phyloP scores from a whole-genome alignment of 2,113 vertebrate species.

The Gobiocypris rarus region DNA sequence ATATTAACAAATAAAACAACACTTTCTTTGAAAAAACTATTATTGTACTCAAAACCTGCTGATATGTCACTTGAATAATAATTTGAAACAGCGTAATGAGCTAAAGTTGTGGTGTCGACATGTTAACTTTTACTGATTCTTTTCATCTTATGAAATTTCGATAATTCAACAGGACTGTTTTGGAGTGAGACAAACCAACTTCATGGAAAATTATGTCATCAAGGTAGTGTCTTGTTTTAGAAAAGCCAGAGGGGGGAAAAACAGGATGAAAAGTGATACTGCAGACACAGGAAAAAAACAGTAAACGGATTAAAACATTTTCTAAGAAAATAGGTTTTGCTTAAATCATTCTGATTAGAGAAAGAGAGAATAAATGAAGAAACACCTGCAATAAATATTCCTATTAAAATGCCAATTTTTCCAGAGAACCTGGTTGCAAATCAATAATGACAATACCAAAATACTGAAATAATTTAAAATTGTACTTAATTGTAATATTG shows the following conservation, averaged over 20 bases:
- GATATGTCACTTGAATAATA: no score
- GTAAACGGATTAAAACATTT: not conserved
- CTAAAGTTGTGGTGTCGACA: not conserved
- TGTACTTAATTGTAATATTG: no score
- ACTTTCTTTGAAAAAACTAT: no score
- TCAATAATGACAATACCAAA: no score
- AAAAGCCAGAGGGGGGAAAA: not conserved
- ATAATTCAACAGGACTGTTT: not conserved
- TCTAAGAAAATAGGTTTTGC: not conserved
- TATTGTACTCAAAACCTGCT: no score
- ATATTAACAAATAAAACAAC: no score
- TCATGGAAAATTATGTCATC: not conserved
- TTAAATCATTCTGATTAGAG: not conserved
- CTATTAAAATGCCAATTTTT: no score
- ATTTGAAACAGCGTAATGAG: no score
- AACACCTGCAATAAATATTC: not conserved
- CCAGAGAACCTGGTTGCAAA: not conserved
- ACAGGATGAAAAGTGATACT: not conserved
- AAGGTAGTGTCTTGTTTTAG: not conserved
- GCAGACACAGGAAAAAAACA: not conserved
- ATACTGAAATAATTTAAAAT: no score
- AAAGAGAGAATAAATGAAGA: not conserved
- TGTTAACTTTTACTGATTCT: not conserved
- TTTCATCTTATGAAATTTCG: no score
- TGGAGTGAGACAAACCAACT: no score